These are phyloP conservation scores for Seira ritae DNA, from an alignment of 2,888 invertebrate genomes.

Conservation along the genomic window DNA sequence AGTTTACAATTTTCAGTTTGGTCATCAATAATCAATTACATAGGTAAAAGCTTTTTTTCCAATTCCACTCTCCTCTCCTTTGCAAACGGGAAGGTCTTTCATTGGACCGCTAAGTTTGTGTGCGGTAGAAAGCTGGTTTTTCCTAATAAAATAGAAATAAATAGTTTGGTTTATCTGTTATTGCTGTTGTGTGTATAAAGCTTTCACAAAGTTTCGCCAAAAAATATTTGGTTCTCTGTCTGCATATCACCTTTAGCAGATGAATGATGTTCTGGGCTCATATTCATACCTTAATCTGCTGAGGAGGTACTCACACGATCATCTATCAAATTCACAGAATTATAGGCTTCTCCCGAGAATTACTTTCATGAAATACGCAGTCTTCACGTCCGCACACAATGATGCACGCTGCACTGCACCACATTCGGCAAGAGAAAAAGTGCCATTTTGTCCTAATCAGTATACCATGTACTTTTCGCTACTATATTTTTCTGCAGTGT, in stretches of 20 bases:
- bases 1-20: background rate
- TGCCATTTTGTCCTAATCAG: constrained; percentile 1
- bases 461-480: background rate
- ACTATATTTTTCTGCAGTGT: background rate
- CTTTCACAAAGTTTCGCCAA: background rate
- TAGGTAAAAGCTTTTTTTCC: background rate
- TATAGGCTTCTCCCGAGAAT: background rate
- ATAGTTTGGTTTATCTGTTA: background rate
- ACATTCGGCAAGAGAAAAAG: background rate
- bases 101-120: too few species aligned
- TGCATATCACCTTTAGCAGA: background rate
- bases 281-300: background rate
- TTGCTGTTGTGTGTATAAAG: background rate
- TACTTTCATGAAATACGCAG: background rate
- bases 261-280: background rate
- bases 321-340: constrained; percentile 4
- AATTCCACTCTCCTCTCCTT: too few species aligned
- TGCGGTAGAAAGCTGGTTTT: constrained; percentile 44
- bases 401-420: too few species aligned
- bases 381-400: too few species aligned
- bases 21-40: background rate
- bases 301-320: background rate
- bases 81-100: too few species aligned
- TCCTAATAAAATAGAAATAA: constrained; percentile 2
- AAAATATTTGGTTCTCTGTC: background rate